Conservation (phyloP, 2,113 vertebrate genomes). For the Scomber colias region DNA sequence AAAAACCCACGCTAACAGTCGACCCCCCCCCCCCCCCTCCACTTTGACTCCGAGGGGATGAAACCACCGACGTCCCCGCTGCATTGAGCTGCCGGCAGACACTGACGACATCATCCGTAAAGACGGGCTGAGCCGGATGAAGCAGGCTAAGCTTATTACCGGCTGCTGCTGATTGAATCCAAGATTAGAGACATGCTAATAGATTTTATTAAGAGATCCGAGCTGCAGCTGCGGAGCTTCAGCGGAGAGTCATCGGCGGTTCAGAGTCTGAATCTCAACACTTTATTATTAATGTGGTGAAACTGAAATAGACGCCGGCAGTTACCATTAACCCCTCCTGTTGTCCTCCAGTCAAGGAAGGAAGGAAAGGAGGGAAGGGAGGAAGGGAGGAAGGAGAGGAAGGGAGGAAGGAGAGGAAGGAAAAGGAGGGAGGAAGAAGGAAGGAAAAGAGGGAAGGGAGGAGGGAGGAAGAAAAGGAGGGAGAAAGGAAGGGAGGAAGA, state of each 20-base stretch:
- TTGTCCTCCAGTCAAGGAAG: too few relatives aligned
- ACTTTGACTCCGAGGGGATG: neutral
- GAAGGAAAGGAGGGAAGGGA: too few relatives aligned
- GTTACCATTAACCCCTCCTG: too few relatives aligned
- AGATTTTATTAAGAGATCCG: constrained; percentile 43
- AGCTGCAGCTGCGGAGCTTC: constrained; percentile 14
- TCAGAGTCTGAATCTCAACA: too few relatives aligned
- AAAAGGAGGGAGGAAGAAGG: too few relatives aligned
- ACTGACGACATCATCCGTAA: constrained; percentile 9
- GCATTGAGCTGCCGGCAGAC: constrained; percentile 7
- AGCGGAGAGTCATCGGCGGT: neutral
- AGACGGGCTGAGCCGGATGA: constrained; percentile 45
- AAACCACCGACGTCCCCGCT: constrained; percentile 23
- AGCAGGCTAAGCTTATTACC: constrained; percentile 34
- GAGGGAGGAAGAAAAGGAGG: too few relatives aligned
- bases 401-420: too few relatives aligned
- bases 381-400: too few relatives aligned
- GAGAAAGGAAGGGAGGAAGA: too few relatives aligned
- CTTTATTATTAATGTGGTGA: too few relatives aligned
- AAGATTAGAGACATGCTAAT: constrained; percentile 49
- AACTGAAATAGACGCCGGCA: too few relatives aligned
- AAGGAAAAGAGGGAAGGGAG: too few relatives aligned
- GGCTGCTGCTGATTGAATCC: constrained; percentile 28
- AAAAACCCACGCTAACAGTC: neutral
- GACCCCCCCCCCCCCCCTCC: neutral